phyloP scores from a whole-genome alignment of 2,113 vertebrate genomes.

The Alligator mississippiensis region DNA sequence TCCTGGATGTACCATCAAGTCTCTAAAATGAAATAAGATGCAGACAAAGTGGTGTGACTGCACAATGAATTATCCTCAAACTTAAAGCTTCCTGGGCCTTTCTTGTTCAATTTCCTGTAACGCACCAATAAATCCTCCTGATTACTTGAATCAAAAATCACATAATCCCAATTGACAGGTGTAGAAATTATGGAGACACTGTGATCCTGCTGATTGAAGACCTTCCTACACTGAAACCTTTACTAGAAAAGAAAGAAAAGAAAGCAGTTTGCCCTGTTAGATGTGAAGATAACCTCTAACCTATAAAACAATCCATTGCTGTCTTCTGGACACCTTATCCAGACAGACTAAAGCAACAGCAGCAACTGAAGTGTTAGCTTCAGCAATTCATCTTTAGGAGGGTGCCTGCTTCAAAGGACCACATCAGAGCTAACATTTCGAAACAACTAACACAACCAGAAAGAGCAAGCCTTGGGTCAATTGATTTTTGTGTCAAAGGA shows the following conservation, averaged over 20 bases:
- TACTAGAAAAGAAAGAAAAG: neutral
- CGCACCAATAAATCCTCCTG: neutral
- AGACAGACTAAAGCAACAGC: slow-evolving; percentile 17
- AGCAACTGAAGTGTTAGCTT: slow-evolving; percentile 64
- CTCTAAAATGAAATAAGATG: neutral
- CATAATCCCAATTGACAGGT: neutral
- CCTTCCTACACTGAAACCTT: neutral
- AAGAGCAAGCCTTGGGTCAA: slow-evolving; percentile 70
- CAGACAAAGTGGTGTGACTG: neutral
- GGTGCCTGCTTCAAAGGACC: slow-evolving; percentile 71
- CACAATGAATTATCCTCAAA: neutral
- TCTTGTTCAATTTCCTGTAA: neutral
- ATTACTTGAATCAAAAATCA: neutral
- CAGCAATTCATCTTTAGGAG: slow-evolving; percentile 66
- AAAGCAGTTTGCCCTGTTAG: slow-evolving; percentile 36
- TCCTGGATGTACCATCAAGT: neutral
- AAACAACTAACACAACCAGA: slow-evolving; percentile 63
- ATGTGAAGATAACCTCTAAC: slow-evolving; percentile 68
- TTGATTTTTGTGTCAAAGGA: slow-evolving; percentile 71
- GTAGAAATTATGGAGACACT: neutral
- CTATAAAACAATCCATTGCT: slow-evolving; percentile 33
- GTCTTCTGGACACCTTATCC: neutral
- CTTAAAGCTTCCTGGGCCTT: neutral
- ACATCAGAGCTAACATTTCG: slow-evolving; percentile 72
- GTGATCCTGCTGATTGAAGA: neutral